These are phyloP conservation scores for Eugnorisma glareosa DNA, from an alignment of 2,888 invertebrate species.

Conservation along the genomic window DNA sequence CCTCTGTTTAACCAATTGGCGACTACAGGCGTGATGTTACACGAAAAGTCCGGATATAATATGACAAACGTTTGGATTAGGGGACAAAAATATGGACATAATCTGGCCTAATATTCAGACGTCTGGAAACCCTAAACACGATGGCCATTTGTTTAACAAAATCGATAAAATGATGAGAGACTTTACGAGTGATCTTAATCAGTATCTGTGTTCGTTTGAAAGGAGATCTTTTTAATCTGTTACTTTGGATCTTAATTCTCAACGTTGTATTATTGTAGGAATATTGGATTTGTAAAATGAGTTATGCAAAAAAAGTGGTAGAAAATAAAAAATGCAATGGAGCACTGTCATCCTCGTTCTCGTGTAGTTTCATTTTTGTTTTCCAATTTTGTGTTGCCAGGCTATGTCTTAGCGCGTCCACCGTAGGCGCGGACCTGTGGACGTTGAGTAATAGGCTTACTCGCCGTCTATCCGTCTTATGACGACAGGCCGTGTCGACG, in stretches of 20 bases:
- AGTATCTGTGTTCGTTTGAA: conserved; percentile 7
- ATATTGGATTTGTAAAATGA: conserved; percentile 10
- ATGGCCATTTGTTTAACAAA: conserved; percentile 37
- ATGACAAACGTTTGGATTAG: no score
- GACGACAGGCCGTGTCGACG: no score
- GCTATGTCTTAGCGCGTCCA: no score
- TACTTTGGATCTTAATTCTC: conserved; percentile 19
- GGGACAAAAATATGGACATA: no score
- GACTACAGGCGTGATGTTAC: no score
- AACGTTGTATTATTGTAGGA: neutral
- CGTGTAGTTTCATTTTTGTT: no score
- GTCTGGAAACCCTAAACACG: neutral
- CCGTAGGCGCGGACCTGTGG: no score
- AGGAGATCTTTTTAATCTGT: conserved; percentile 37
- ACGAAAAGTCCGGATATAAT: no score
- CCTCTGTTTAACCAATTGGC: no score
- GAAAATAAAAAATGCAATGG: neutral
- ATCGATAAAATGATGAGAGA: conserved; percentile 50
- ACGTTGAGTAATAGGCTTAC: no score
- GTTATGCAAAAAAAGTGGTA: neutral
- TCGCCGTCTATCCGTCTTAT: no score
- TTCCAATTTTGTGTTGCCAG: no score
- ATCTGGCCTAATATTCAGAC: neutral
- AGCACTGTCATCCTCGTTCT: neutral
- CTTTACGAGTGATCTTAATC: conserved; percentile 52